These are phyloP conservation scores for Reticulitermes lucifugus DNA, from an alignment of 2,888 invertebrate genomes.

Conservation along the genomic window DNA sequence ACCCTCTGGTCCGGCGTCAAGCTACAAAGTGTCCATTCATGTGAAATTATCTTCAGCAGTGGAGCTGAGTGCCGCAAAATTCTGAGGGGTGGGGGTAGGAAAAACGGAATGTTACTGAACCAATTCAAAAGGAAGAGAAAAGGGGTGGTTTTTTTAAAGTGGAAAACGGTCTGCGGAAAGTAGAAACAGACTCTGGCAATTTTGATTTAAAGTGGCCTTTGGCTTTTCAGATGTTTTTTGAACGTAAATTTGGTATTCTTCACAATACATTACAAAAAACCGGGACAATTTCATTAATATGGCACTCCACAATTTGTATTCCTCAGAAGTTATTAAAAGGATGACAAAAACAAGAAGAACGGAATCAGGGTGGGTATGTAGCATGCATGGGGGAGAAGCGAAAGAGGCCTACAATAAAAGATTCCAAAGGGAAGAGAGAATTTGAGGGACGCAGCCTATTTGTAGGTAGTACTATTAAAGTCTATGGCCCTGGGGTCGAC, in stretches of 20 bases:
- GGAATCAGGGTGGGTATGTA: too few species aligned
- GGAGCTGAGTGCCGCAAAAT: slow-evolving; percentile 31
- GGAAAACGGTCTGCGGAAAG: slow-evolving; percentile 16
- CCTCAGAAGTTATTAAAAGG: too few species aligned
- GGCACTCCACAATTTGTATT: too few species aligned
- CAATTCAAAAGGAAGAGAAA: slow-evolving; percentile 1
- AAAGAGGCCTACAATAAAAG: too few species aligned
- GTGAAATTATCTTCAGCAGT: slow-evolving; percentile 45
- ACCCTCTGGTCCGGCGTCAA: slow-evolving; percentile 30
- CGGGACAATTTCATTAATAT: too few species aligned
- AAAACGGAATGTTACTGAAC: slow-evolving; percentile 4
- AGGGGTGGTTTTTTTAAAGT: not conserved
- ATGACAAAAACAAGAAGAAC: too few species aligned
- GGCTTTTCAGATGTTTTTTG: not conserved
- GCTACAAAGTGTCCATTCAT: slow-evolving; percentile 51
- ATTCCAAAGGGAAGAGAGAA: too few species aligned
- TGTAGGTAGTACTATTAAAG: too few species aligned
- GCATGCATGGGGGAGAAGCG: too few species aligned
- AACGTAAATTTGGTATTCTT: not conserved
- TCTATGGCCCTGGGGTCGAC: too few species aligned
- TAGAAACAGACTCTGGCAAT: slow-evolving; percentile 33
- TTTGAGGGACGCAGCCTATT: too few species aligned
- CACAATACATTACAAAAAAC: too few species aligned
- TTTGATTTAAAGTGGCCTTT: slow-evolving; percentile 25
- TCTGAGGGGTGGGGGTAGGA: slow-evolving; percentile 5